Conservation (phyloP, 2,888 invertebrate species). For the Cantharis nigra region DNA sequence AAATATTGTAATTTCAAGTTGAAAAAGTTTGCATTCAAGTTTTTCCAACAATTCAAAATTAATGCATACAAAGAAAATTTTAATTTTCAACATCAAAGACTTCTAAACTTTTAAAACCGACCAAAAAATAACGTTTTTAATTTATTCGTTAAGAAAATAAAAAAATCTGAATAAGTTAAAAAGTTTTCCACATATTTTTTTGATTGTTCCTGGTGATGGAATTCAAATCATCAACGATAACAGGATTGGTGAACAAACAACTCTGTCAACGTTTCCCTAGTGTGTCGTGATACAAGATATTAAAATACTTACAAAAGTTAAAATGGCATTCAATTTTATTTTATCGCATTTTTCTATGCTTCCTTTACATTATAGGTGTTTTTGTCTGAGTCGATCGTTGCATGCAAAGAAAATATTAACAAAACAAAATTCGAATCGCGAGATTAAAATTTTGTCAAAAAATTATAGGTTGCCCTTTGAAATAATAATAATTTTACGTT, state of each 20-base stretch:
- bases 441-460: slow-evolving; percentile 3
- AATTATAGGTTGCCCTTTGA: not conserved
- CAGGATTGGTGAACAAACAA: not conserved
- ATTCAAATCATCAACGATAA: not conserved
- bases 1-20: not conserved
- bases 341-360: slow-evolving; percentile 14
- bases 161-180: not conserved
- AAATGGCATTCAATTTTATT: slow-evolving; percentile 24
- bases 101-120: not conserved
- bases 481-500: not conserved
- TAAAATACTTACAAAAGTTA: slow-evolving; percentile 27
- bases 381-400: not conserved
- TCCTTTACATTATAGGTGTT: not conserved
- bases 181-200: not conserved
- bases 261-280: slow-evolving; percentile 24
- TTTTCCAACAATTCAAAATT: not conserved
- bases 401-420: not conserved
- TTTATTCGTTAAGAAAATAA: not conserved
- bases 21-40: not conserved
- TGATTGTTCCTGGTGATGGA: not conserved
- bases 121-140: not conserved
- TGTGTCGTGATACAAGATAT: slow-evolving; percentile 20
- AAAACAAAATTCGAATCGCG: not conserved
- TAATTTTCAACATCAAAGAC: not conserved
- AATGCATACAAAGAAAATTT: not conserved